These are phyloP conservation scores for Agonopterix alstromeriana DNA, from an alignment of 2,888 invertebrate genomes.

Conservation along the genomic window DNA sequence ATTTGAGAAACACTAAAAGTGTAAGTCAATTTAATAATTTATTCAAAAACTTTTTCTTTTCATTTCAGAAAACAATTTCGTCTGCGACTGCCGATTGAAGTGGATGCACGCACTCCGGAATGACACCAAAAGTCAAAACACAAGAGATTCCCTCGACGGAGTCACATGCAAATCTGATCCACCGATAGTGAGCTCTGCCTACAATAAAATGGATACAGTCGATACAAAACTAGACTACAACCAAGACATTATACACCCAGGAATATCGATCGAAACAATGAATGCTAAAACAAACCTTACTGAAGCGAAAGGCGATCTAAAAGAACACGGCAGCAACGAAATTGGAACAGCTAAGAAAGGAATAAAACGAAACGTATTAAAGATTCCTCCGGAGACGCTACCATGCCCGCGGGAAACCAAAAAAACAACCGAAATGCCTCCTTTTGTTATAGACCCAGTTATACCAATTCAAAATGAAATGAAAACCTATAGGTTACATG, in stretches of 20 bases:
- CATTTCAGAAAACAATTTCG: slow-evolving; percentile 86
- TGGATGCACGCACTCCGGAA: slow-evolving; percentile 87
- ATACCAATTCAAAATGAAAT: slow-evolving; percentile 69
- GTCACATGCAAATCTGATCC: slow-evolving; percentile 83
- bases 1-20: too few relatives aligned
- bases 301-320: slow-evolving; percentile 37
- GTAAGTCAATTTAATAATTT: too few relatives aligned
- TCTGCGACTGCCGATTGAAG: slow-evolving; percentile 88
- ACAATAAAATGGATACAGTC: slow-evolving; percentile 55
- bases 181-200: slow-evolving; percentile 62
- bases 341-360: slow-evolving; percentile 39
- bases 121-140: slow-evolving; percentile 83
- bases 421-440: slow-evolving; percentile 52
- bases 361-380: slow-evolving; percentile 53
- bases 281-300: slow-evolving; percentile 51
- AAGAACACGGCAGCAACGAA: slow-evolving; percentile 37
- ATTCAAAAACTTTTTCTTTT: not conserved
- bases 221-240: slow-evolving; percentile 51
- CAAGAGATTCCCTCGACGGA: slow-evolving; percentile 81
- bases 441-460: slow-evolving; percentile 52
- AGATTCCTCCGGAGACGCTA: slow-evolving; percentile 57
- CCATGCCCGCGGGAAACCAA: slow-evolving; percentile 56
- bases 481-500: slow-evolving; percentile 64
- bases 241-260: slow-evolving; percentile 52
- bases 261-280: slow-evolving; percentile 49